Evolutionary conservation across 2,113 vertebrate species (phyloP).

Genomic region (Coreoperca whiteheadi): DNA sequence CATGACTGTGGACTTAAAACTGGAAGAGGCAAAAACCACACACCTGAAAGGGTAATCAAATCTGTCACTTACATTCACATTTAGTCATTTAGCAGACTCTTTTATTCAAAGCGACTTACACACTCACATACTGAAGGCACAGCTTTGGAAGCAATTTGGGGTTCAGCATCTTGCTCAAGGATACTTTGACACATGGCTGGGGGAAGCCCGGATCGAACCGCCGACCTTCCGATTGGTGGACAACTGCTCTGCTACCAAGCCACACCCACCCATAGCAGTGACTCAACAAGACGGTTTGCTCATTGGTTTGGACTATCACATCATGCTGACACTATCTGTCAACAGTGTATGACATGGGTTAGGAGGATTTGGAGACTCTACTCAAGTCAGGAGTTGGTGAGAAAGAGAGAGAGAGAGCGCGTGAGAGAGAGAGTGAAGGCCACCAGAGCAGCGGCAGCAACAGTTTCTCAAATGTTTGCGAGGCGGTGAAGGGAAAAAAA

Average conservation of each 20-base stretch:
- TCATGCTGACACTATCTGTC: conserved; percentile 39
- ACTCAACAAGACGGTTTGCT: background rate
- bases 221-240: no score
- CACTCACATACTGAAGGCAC: no score
- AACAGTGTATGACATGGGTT: conserved; percentile 19
- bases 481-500: conserved; percentile 58
- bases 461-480: conserved; percentile 64
- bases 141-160: no score
- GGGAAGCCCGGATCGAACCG: no score
- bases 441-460: conserved; percentile 29
- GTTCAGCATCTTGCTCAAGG: no score
- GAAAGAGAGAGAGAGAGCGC: background rate
- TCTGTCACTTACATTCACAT: no score
- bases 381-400: background rate
- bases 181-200: no score
- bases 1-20: background rate
- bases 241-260: no score
- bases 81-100: no score
- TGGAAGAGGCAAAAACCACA: background rate
- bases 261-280: no score
- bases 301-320: conserved; percentile 2
- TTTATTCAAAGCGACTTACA: no score
- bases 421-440: conserved; percentile 8
- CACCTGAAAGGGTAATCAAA: background rate
- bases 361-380: conserved; percentile 19